Evolutionary conservation across 2,113 vertebrate species (phyloP).

Genomic region (Myotis yumanensis): DNA sequence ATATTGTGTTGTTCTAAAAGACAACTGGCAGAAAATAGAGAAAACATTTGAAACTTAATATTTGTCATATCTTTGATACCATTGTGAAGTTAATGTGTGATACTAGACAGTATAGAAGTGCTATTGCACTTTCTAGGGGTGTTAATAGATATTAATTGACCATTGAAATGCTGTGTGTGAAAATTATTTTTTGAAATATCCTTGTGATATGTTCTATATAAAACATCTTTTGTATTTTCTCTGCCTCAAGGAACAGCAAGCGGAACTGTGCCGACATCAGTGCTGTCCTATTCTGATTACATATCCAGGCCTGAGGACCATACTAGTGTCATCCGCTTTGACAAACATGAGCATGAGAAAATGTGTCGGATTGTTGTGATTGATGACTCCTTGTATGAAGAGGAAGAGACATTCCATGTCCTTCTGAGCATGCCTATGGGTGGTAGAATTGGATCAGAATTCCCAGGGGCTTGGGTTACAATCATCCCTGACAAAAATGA

Average conservation of each 20-base stretch:
- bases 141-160: background rate
- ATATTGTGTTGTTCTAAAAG: background rate
- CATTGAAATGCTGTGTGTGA: background rate
- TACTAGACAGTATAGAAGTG: background rate
- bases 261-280: slow-evolving; percentile 90
- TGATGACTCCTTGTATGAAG: slow-evolving; percentile 94
- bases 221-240: slow-evolving; percentile 45
- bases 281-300: slow-evolving; percentile 96
- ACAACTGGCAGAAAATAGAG: background rate
- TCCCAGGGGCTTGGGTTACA: slow-evolving; percentile 84
- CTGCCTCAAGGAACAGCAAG: slow-evolving; percentile 87
- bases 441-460: slow-evolving; percentile 89
- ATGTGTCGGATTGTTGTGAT: slow-evolving; percentile 91
- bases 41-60: background rate
- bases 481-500: slow-evolving; percentile 92
- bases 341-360: slow-evolving; percentile 90
- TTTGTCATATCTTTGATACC: background rate
- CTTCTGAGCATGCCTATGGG: slow-evolving; percentile 92
- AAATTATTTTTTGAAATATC: background rate
- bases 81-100: background rate
- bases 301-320: slow-evolving; percentile 94
- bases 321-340: slow-evolving; percentile 91
- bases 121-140: background rate
- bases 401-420: slow-evolving; percentile 91
- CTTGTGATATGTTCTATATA: background rate